Conservation (phyloP, 2,888 invertebrate genomes). For the Harpagoxenus sublaevis region DNA sequence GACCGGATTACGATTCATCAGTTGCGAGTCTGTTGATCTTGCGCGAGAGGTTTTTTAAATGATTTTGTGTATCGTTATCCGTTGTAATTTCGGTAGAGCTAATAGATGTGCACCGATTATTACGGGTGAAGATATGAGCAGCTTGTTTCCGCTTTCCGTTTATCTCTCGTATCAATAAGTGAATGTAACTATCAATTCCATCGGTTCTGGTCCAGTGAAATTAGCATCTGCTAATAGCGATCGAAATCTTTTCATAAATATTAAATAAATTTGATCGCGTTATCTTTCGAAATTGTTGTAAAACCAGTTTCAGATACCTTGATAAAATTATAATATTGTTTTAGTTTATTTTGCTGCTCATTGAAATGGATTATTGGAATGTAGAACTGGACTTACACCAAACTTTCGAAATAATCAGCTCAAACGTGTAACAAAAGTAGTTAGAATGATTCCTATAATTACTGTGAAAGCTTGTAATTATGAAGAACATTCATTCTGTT, state of each 20-base stretch:
- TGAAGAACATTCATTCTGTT: background rate
- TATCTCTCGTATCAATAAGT: background rate
- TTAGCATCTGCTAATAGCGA: slow-evolving; percentile 2
- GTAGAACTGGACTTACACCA: background rate
- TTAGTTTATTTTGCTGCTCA: background rate
- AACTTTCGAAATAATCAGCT: slow-evolving; percentile 12
- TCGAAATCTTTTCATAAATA: slow-evolving; percentile 3
- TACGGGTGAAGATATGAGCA: background rate
- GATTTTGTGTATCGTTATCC: slow-evolving; percentile 59
- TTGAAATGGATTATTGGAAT: slow-evolving; percentile 17
- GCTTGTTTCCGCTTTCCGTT: slow-evolving; percentile 32
- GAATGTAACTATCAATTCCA: slow-evolving; percentile 12
- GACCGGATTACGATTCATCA: slow-evolving; percentile 13
- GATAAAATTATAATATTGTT: background rate
- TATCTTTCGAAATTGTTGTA: slow-evolving; percentile 6
- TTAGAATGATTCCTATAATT: background rate
- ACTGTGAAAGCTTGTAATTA: slow-evolving; percentile 6
- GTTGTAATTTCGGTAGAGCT: slow-evolving; percentile 60
- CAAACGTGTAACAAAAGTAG: background rate
- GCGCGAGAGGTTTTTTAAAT: slow-evolving; percentile 31
- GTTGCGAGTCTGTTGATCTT: background rate
- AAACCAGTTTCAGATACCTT: background rate
- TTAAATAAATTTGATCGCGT: background rate
- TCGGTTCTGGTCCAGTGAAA: slow-evolving; percentile 20
- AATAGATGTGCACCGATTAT: slow-evolving; percentile 24